phyloP scores from a whole-genome alignment of 2,888 invertebrate genomes.

The Thereva unica region DNA sequence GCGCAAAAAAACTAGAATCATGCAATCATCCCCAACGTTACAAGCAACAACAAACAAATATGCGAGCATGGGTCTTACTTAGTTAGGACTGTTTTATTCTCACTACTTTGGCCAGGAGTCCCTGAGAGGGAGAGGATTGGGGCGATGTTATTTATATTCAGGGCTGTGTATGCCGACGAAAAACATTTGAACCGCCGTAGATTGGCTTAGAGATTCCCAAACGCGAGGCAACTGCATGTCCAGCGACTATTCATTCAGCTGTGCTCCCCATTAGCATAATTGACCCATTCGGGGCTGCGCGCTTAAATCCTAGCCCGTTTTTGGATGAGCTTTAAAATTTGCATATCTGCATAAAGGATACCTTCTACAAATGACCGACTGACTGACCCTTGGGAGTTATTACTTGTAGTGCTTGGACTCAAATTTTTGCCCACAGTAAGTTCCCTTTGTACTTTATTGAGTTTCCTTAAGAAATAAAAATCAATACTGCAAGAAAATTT shows the following conservation, averaged over 20 bases:
- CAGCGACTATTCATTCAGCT: conserved; percentile 28
- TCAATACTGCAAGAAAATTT: conserved; percentile 9
- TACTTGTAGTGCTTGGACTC: conserved; percentile 17
- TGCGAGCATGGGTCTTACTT: too few species aligned
- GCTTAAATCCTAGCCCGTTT: conserved; percentile 30
- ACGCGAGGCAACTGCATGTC: conserved; percentile 30
- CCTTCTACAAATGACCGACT: conserved; percentile 29
- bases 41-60: too few species aligned
- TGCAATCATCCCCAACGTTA: neutral
- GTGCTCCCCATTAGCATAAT: conserved; percentile 29
- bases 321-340: conserved; percentile 36
- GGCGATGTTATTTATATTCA: conserved; percentile 18
- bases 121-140: neutral
- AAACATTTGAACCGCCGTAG: conserved; percentile 19
- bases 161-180: conserved; percentile 22
- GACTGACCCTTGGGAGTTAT: conserved; percentile 32
- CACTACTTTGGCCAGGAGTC: neutral
- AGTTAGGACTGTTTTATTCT: too few species aligned
- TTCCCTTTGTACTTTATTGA: conserved; percentile 24
- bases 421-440: conserved; percentile 10
- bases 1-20: conserved; percentile 6
- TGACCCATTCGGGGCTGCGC: conserved; percentile 32
- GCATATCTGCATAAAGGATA: conserved; percentile 21
- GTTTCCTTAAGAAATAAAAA: conserved; percentile 19
- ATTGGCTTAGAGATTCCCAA: neutral